A percentile compares a stretch with the other conserved stretches of the same genome.
These are phyloP conservation scores for Benthosema pterotum DNA, from an alignment of 2,797 vertebrate genomes.

Conservation along the genomic window DNA sequence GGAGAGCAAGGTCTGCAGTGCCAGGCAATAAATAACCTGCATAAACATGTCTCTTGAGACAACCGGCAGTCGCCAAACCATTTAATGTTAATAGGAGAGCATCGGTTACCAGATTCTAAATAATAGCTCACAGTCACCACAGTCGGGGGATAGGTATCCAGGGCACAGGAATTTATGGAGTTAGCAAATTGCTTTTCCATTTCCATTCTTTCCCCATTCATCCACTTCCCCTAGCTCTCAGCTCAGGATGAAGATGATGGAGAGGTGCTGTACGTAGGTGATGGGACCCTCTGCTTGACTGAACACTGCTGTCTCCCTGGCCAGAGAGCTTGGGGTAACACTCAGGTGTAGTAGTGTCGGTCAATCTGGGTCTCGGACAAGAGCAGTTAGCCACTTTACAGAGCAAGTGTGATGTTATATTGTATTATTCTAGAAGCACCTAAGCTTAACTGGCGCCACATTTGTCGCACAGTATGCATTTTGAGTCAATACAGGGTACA, in stretches of 20 bases:
- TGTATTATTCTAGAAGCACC: constrained; percentile 54
- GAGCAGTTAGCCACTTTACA: constrained; percentile 51
- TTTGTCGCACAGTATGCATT: constrained; percentile 43
- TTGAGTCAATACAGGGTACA: too few relatives aligned
- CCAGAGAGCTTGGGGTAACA: constrained; percentile 48
- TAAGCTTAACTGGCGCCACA: constrained; percentile 37
- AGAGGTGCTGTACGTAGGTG: constrained; percentile 46
- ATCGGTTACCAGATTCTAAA: constrained; percentile 80
- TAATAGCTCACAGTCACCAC: constrained; percentile 69
- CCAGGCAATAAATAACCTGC: constrained; percentile 71
- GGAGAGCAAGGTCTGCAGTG: constrained; percentile 53
- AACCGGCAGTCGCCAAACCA: constrained; percentile 66
- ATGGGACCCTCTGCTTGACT: constrained; percentile 51
- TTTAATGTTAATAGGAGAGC: constrained; percentile 79
- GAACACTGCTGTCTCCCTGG: constrained; percentile 62
- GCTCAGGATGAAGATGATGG: constrained; percentile 53
- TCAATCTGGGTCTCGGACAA: constrained; percentile 53
- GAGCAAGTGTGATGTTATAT: constrained; percentile 53
- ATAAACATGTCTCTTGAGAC: constrained; percentile 75
- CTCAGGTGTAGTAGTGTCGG: constrained; percentile 51
- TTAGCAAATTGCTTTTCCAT: constrained; percentile 79
- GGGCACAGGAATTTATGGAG: constrained; percentile 72
- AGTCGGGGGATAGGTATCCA: constrained; percentile 59
- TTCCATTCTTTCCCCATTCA: constrained; percentile 62
- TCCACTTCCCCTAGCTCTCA: constrained; percentile 54